Percentiles rank a stretch among this genome's conserved stretches.
phyloP scores from a whole-genome alignment of 2,113 vertebrate genomes.

The Puffinus mauretanicus region DNA sequence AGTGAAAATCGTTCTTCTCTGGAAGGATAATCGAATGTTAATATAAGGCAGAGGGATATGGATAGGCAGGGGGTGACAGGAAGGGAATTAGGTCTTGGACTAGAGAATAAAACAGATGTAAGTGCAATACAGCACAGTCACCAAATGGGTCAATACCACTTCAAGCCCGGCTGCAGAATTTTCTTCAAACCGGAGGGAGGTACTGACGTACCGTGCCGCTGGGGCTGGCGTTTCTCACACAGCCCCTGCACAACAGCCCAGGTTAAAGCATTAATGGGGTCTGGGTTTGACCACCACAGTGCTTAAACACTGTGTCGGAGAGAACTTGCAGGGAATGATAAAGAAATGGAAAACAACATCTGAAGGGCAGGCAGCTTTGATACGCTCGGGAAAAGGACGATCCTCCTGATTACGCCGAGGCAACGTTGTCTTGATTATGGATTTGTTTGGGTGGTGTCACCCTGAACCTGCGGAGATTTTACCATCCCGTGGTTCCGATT shows the following conservation, averaged over 20 bases:
- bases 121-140: not conserved
- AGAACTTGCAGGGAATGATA: fast-evolving
- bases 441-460: fast-evolving
- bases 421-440: fast-evolving
- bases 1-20: not conserved
- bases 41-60: not conserved
- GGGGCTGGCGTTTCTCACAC: not conserved
- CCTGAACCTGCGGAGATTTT: fast-evolving
- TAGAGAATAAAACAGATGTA: not conserved
- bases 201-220: fast-evolving
- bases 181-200: fast-evolving
- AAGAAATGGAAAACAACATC: not conserved
- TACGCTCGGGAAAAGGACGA: fast-evolving
- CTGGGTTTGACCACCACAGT: not conserved
- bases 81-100: not conserved
- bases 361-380: not conserved
- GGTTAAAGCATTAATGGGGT: fast-evolving
- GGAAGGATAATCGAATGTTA: not conserved
- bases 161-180: not conserved
- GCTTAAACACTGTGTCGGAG: fast-evolving
- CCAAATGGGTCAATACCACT: fast-evolving
- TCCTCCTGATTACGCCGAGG: fast-evolving
- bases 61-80: not conserved
- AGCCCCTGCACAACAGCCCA: fast-evolving
- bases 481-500: fast-evolving